Evolutionary conservation across 2,113 vertebrate species (phyloP).

Genomic region (Strix uralensis): DNA sequence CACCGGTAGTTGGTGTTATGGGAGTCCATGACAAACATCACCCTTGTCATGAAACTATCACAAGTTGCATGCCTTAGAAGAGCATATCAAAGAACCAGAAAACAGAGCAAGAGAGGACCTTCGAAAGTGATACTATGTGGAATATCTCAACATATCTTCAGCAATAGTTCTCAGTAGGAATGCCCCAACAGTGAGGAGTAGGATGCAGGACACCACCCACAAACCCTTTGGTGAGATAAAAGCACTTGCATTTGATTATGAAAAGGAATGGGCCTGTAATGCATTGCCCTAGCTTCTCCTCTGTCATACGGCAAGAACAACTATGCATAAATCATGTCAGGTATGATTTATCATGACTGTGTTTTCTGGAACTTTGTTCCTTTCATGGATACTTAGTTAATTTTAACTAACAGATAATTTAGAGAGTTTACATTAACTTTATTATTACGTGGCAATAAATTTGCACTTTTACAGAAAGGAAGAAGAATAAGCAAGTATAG

Average conservation of each 20-base stretch:
- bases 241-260: background rate
- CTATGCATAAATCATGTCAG: background rate
- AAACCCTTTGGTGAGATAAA: background rate
- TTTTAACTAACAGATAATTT: background rate
- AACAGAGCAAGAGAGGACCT: background rate
- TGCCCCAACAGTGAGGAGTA: background rate
- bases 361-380: background rate
- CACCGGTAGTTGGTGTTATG: accelerated
- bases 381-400: background rate
- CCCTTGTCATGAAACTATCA: background rate
- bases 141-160: background rate
- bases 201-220: background rate
- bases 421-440: background rate
- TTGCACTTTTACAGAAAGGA: background rate
- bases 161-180: background rate
- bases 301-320: background rate
- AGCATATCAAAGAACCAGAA: background rate
- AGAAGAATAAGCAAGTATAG: background rate
- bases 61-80: background rate
- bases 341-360: background rate
- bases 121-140: background rate
- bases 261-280: background rate
- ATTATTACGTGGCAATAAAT: background rate
- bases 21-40: background rate
- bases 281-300: background rate